Conservation (phyloP, 2,113 vertebrate genomes). For the Amphilophus citrinellus region DNA sequence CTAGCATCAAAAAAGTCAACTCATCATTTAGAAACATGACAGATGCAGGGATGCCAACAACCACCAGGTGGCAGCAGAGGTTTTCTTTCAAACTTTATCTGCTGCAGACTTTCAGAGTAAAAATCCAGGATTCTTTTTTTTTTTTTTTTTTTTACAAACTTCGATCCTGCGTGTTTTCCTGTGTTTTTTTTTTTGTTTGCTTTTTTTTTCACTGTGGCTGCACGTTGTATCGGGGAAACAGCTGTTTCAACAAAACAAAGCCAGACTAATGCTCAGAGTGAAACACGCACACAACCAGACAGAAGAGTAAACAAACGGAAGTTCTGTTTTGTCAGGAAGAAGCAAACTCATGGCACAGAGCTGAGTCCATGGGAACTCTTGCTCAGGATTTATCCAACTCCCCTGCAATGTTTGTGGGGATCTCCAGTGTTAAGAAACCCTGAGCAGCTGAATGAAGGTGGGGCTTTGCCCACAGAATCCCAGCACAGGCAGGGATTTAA, state of each 20-base stretch:
- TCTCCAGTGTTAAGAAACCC: constrained; percentile 47
- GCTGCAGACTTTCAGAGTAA: background rate
- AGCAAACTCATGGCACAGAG: constrained; percentile 45
- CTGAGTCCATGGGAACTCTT: constrained; percentile 53
- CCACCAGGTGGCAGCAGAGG: constrained; percentile 57
- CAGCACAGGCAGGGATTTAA: constrained; percentile 34
- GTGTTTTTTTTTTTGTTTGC: background rate
- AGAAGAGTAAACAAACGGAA: constrained; percentile 49
- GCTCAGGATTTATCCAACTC: constrained; percentile 45
- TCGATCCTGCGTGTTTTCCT: constrained; percentile 8
- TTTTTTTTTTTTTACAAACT: background rate
- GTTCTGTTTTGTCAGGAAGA: constrained; percentile 52
- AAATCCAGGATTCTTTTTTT: background rate
- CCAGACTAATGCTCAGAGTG: constrained; percentile 41
- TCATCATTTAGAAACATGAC: background rate
- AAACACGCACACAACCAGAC: constrained; percentile 32
- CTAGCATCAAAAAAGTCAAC: background rate
- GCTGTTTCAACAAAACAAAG: constrained; percentile 65
- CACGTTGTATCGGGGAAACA: constrained; percentile 55
- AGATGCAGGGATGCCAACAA: background rate
- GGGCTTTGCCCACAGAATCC: constrained; percentile 43
- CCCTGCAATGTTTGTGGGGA: constrained; percentile 34
- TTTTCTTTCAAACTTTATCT: background rate
- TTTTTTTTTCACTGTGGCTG: background rate
- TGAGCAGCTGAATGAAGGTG: constrained; percentile 67